phyloP scores from a whole-genome alignment of 2,113 vertebrate genomes.

The Porphyrio hochstetteri region DNA sequence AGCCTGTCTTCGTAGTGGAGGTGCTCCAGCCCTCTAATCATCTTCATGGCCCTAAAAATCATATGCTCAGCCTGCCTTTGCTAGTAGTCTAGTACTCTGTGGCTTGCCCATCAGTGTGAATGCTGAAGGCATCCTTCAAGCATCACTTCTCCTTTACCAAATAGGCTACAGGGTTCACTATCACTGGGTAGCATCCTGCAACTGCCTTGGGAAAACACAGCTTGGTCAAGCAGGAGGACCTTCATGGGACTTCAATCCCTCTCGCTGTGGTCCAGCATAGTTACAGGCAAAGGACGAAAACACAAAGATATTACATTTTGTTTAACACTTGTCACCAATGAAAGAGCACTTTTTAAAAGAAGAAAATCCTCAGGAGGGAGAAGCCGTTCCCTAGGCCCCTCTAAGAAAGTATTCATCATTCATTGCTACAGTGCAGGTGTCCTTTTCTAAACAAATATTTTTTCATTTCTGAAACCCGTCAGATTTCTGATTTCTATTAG shows the following conservation, averaged over 20 bases:
- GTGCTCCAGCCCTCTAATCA: too few relatives aligned
- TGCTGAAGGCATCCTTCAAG: not conserved
- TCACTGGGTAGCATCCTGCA: not conserved
- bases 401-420: not conserved
- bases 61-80: not conserved
- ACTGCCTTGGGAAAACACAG: not conserved
- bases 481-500: not conserved
- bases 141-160: not conserved
- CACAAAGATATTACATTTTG: not conserved
- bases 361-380: not conserved
- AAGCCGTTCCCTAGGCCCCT: not conserved
- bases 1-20: too few relatives aligned
- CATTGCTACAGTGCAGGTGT: not conserved
- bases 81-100: not conserved
- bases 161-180: rapidly evolving
- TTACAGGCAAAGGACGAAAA: not conserved
- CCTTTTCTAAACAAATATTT: not conserved
- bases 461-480: not conserved
- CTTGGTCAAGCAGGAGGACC: not conserved
- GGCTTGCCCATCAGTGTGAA: not conserved
- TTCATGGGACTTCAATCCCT: not conserved
- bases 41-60: not conserved
- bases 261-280: not conserved
- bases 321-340: not conserved
- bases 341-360: not conserved